Base-by-base conservation (phyloP, 2,888 invertebrate species). In the Augiades crinisus region DNA sequence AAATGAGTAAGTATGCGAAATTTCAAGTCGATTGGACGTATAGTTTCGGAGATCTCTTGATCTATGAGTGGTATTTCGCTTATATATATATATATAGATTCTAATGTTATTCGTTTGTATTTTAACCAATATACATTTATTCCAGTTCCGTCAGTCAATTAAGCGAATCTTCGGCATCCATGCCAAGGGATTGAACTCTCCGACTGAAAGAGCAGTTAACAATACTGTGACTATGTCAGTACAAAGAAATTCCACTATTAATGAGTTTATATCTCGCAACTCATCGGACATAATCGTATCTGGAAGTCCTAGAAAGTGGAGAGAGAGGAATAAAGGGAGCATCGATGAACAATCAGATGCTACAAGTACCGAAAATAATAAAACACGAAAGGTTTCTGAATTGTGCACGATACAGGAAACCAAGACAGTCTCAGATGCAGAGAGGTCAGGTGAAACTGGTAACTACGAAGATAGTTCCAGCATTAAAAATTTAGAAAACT, bases 111-210 rank as follows among this genome's bases (percentile, higher is more conserved):
- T n/a, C n/a, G n/a, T n/a, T n/a, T n/a, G n/a, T n/a, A n/a, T n/a
- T n/a, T n/a, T n/a, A n/a, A n/a, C n/a, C n/a, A n/a, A n/a, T n/a
- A n/a, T n/a, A n/a, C n/a, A n/a, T 22, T 4, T 14, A 14, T 80
- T 80, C 8, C 80, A 90, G 90, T 90, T 89, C 58, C 81, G 85
- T 10, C 82, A 89, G 57, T 89, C 90, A 6, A 87, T 90, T 52
- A 90, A 83, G 64, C 70, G 84, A 5, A 72, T 90, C 34, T 89
- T 90, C 55, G 87, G 89, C 5, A 78, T 82, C 13, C 83, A 84
- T 57, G 59, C 71, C 4, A 83, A 82, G 58, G 65, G 68, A 1
- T 75, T 75, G 12, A 66, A 72, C 13, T 84, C 86, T 0, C 71
- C 73, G 10, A 70, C 70, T 0, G 83, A 81, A 14, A 78, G 62